Evolutionary conservation across 2,113 vertebrate genomes (phyloP).

Genomic region (Cyanistes caeruleus): DNA sequence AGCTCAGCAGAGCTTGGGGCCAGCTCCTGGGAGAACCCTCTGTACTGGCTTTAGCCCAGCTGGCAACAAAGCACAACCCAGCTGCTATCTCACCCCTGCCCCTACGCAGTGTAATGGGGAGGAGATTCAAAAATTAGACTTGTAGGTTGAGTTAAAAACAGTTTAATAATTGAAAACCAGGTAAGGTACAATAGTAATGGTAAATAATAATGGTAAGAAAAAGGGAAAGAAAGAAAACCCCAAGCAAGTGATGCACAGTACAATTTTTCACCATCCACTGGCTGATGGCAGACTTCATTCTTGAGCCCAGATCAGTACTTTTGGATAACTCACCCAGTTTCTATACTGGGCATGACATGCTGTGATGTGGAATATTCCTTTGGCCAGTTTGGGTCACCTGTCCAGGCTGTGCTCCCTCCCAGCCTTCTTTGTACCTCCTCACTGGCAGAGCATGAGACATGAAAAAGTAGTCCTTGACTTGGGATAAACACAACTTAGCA

Average conservation of each 20-base stretch:
- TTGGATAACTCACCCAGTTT: not conserved
- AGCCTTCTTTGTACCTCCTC: not conserved
- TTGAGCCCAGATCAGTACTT: not conserved
- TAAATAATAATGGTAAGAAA: not conserved
- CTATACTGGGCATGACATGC: not conserved
- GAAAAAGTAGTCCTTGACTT: not conserved
- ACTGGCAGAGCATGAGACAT: not conserved
- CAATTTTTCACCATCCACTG: fast-evolving
- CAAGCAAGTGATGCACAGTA: not conserved
- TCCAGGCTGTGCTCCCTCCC: not conserved
- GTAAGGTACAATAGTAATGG: not conserved
- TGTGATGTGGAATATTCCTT: not conserved
- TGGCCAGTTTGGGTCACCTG: not conserved
- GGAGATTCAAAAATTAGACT: not conserved
- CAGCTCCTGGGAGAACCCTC: not conserved
- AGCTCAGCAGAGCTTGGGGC: not conserved
- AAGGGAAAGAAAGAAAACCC: not conserved
- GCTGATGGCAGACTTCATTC: not conserved
- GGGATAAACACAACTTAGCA: not conserved
- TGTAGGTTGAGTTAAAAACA: not conserved
- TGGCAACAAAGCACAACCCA: not conserved
- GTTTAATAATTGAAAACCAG: not conserved
- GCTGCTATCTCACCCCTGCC: not conserved
- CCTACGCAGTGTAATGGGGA: not conserved
- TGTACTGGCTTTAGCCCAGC: not conserved